Conservation (phyloP, 2,888 invertebrate genomes). For the Ophion ventricosus region DNA sequence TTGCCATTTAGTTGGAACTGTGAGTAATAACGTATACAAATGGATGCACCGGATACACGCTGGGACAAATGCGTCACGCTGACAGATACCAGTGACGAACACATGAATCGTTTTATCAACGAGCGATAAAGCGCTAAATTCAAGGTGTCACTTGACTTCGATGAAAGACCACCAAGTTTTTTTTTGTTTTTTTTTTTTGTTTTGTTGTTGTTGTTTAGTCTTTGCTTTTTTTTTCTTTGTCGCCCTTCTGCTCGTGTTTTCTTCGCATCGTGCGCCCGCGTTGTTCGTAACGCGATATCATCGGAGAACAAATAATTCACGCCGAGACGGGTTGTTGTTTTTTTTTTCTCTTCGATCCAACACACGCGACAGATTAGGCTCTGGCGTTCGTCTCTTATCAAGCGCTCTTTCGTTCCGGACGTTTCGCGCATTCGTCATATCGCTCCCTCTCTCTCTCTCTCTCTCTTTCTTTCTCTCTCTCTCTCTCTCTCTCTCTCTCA, state of each 20-base stretch:
- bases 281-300: background rate
- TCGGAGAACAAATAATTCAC: background rate
- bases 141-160: background rate
- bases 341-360: conserved; percentile 23
- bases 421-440: conserved; percentile 26
- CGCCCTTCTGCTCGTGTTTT: background rate
- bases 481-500: conserved; percentile 7
- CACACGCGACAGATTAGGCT: conserved; percentile 40
- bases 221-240: background rate
- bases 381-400: conserved; percentile 31
- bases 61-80: background rate
- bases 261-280: background rate
- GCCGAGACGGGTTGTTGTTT: background rate
- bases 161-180: background rate
- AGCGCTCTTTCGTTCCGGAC: conserved; percentile 48
- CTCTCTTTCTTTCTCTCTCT: conserved; percentile 8
- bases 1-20: background rate
- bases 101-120: background rate
- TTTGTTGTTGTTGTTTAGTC: background rate
- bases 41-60: background rate
- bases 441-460: conserved; percentile 4
- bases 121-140: background rate
- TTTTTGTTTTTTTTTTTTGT: background rate
- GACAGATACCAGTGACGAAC: background rate
- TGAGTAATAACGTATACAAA: background rate